Evolutionary conservation across 2,888 invertebrate genomes (phyloP), one percentile per base, ranked within the genome.

Genomic region (Lycaena phlaeas): DNA sequence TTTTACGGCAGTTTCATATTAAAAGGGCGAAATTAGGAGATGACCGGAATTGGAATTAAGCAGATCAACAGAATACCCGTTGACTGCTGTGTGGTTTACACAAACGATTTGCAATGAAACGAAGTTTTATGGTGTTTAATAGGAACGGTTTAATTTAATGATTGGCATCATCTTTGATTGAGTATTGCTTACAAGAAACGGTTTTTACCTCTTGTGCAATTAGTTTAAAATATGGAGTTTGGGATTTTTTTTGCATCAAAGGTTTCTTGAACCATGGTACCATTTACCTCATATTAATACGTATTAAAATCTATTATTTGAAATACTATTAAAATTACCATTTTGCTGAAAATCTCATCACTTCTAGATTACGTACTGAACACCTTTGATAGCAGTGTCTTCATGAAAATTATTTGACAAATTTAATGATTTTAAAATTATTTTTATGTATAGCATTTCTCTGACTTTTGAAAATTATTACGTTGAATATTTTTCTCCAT

Each of bases 401-500:
- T 40, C 30, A 40, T 31, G 37, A 40, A 31, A 28, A n/a, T 37
- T 17, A 34, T 38, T 45, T 27, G 41, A 15, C 14, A 40, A n/a
- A 38, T 31, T 17, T 31, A 34, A 18, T 34, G 18, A 34, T 34
- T 12, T 17, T 22, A 12, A 22, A 18, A 36, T 40, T 38, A 18
- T 36, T 34, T 38, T 42, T 38, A 36, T 38, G 29, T 40, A 38
- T 36, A 17, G 38, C 31, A 34, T 43, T 43, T 43, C 34, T 37
- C 27, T 40, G 40, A 44, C 22, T 36, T 44, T 41, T 28, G 41
- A 40, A 36, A 42, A 42, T 39, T 40, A 46, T 38, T 45, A 34
- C 39, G 34, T 49, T 44, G 38, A 39, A 47, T 40, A 38, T 45
- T 22, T 22, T 2, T 46, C 42, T 52, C 48, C 51, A 50, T 49